These are phyloP conservation scores for Microplitis deprimator DNA, from an alignment of 2,888 invertebrate species.

Conservation along the genomic window DNA sequence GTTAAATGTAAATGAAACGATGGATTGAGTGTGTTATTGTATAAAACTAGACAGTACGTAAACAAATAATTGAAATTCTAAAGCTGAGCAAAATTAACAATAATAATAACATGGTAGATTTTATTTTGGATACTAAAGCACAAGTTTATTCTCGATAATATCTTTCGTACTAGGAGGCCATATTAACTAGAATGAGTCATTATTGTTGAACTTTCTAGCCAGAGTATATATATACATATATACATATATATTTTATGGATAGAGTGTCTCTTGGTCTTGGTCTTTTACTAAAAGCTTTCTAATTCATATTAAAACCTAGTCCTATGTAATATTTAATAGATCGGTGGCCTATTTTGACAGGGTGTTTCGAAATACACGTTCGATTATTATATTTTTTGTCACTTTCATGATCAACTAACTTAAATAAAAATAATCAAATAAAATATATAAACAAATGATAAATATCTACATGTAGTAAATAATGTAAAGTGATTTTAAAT, in stretches of 20 bases:
- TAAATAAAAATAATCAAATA: constrained; percentile 15
- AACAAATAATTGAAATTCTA: neutral
- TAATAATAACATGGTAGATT: constrained; percentile 21
- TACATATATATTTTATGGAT: neutral
- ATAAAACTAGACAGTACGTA: neutral
- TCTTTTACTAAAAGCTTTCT: constrained; percentile 19
- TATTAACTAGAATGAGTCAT: constrained; percentile 6
- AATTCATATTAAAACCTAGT: constrained; percentile 30
- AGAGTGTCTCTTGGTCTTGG: constrained; percentile 17
- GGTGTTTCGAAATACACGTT: constrained; percentile 45
- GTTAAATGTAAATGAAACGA: neutral
- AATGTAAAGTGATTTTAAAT: neutral
- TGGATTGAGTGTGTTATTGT: neutral
- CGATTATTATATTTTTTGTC: constrained; percentile 40
- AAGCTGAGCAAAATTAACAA: constrained; percentile 8
- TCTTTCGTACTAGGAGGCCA: constrained; percentile 4
- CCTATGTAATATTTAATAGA: constrained; percentile 35
- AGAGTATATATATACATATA: neutral
- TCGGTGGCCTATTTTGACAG: constrained; percentile 50
- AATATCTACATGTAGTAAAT: neutral
- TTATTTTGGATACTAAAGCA: constrained; percentile 36
- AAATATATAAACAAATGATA: constrained; percentile 30
- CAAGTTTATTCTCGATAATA: constrained; percentile 32
- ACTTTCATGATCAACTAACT: constrained; percentile 31
- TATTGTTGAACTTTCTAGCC: neutral